A percentile compares a stretch with the other conserved stretches of the same genome.
phyloP scores from a whole-genome alignment of 2,888 invertebrate species.

The Loripinus fragilis region DNA sequence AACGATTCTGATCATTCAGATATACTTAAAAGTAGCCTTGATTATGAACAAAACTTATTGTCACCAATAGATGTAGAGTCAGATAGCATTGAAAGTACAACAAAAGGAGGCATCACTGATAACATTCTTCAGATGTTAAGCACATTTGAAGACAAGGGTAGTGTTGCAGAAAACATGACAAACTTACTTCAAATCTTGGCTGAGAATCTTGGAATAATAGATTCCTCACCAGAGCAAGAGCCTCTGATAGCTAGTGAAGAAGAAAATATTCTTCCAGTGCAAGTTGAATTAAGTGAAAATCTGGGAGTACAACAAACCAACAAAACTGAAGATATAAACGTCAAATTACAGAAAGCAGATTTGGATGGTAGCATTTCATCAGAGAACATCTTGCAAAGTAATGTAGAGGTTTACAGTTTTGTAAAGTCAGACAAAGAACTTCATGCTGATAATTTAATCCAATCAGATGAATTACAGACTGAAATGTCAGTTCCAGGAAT shows the following conservation, averaged over 20 bases:
- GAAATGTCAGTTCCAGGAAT: no score
- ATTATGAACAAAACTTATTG: neutral
- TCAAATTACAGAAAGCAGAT: constrained; percentile 8
- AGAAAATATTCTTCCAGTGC: no score
- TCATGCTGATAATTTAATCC: no score
- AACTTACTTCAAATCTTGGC: constrained; percentile 52
- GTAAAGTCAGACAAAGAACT: no score
- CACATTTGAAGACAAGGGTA: constrained; percentile 55
- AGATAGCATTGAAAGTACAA: constrained; percentile 5
- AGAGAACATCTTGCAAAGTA: no score
- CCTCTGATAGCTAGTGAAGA: neutral
- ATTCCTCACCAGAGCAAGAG: constrained; percentile 6
- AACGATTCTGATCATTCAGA: neutral
- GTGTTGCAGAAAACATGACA: constrained; percentile 54
- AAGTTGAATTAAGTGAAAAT: no score
- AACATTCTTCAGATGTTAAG: constrained; percentile 56
- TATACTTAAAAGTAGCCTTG: constrained; percentile 6
- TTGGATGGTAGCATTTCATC: no score
- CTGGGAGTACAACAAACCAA: neutral
- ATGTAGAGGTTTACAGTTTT: no score
- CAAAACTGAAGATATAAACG: constrained; percentile 17
- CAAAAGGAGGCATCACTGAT: constrained; percentile 43
- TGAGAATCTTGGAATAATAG: constrained; percentile 44
- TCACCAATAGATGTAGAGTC: neutral
- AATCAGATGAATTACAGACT: no score